Percentiles rank a stretch among this genome's conserved stretches.
phyloP scores from a whole-genome alignment of 2,113 vertebrate species.

The Myrmophylax atrothorax region DNA sequence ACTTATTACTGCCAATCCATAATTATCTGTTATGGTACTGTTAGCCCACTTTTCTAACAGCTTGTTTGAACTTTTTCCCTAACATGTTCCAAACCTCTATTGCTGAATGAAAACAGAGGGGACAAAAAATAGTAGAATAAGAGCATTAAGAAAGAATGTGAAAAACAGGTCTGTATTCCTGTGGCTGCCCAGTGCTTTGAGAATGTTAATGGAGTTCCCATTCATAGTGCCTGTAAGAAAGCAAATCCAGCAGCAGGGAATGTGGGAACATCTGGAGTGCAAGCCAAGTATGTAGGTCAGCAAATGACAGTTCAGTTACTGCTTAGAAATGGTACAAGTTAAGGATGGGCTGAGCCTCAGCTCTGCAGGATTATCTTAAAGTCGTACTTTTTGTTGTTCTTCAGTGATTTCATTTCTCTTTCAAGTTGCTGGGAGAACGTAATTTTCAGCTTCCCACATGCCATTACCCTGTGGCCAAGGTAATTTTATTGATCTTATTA shows the following conservation, averaged over 20 bases:
- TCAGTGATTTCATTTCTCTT: conserved; percentile 21
- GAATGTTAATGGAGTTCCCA: background rate
- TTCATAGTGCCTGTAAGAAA: conserved; percentile 22
- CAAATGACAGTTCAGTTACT: background rate
- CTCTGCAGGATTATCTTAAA: conserved; percentile 26
- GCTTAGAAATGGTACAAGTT: background rate
- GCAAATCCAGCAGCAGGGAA: conserved; percentile 17
- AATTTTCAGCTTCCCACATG: conserved; percentile 10
- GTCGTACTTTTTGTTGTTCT: background rate
- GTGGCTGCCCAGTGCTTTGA: background rate
- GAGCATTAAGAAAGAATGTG: background rate
- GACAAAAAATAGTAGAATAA: background rate
- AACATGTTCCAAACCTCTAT: background rate
- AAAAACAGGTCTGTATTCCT: background rate
- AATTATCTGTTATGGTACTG: background rate
- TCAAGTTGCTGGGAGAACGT: background rate
- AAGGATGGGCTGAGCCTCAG: background rate
- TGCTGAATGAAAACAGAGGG: background rate
- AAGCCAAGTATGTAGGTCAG: conserved; percentile 32
- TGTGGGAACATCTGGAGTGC: conserved; percentile 35
- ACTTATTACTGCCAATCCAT: background rate
- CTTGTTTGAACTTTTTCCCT: background rate
- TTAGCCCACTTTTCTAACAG: background rate
- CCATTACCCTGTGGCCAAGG: background rate
- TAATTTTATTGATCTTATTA: background rate